Percentiles rank a stretch among this genome's conserved stretches.
Conservation (phyloP, 2,113 vertebrate genomes). For the Tursiops truncatus region DNA sequence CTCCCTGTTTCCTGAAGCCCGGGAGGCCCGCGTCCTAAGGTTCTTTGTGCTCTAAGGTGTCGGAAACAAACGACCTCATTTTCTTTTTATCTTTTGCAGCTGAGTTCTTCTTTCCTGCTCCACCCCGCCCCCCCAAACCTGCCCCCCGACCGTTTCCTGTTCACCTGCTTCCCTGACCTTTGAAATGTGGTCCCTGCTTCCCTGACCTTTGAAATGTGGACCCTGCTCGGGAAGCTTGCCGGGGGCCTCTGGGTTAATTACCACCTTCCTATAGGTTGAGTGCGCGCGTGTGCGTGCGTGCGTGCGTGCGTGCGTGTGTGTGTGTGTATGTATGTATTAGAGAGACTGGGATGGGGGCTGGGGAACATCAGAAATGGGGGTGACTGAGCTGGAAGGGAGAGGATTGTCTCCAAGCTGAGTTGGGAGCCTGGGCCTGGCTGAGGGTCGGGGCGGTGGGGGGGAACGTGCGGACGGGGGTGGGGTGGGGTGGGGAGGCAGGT, state of each 20-base stretch:
- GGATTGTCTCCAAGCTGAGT: not conserved
- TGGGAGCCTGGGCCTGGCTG: not conserved
- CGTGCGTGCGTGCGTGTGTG: too few relatives aligned
- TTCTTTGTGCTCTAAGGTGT: not conserved
- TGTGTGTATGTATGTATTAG: not conserved
- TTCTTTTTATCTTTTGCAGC: not conserved
- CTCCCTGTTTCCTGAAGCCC: not conserved
- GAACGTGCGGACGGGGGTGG: too few relatives aligned
- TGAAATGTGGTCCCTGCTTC: conserved; percentile 46
- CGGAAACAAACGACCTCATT: not conserved
- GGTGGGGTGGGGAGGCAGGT: not conserved
- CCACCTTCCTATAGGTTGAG: not conserved
- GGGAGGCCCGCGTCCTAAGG: not conserved
- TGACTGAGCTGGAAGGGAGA: not conserved
- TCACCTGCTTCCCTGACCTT: conserved; percentile 42
- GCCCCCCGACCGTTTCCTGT: conserved; percentile 28
- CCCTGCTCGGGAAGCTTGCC: conserved; percentile 36
- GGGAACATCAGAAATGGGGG: not conserved
- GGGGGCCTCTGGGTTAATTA: conserved; percentile 34
- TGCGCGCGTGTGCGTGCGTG: not conserved
- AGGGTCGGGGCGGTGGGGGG: not conserved
- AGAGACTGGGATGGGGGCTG: not conserved
- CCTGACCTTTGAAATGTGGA: conserved; percentile 55
- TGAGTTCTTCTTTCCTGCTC: conserved; percentile 59
- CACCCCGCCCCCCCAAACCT: not conserved